Evolutionary conservation across 1,140 invertebrate species (phyloP).

Genomic region (Drosophila guanche): DNA sequence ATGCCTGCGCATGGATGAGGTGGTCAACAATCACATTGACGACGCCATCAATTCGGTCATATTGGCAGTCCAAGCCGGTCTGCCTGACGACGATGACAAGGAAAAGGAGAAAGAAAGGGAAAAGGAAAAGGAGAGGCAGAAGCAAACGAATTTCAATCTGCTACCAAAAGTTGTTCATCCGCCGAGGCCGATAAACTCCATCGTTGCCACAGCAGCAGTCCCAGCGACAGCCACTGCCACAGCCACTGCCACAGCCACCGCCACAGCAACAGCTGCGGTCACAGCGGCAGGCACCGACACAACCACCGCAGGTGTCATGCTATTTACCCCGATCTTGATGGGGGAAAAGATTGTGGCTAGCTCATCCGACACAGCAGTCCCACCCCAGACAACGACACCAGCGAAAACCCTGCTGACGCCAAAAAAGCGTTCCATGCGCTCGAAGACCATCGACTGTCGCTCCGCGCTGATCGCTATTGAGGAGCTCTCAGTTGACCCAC

Average conservation of each 20-base stretch:
- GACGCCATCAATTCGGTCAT: constrained; percentile 81
- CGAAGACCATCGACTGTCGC: constrained; percentile 71
- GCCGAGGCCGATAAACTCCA: constrained; percentile 1
- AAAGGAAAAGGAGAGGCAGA: constrained; percentile 4
- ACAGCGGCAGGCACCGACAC: background rate
- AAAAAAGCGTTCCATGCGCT: constrained; percentile 71
- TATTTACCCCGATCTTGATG: too few relatives aligned
- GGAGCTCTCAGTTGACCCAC: background rate
- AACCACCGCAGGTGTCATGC: background rate
- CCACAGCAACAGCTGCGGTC: background rate
- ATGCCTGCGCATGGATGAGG: constrained; percentile 70
- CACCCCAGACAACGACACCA: background rate
- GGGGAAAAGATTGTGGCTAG: too few relatives aligned
- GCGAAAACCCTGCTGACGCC: constrained; percentile 50
- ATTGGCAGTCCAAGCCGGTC: constrained; percentile 69
- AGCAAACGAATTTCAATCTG: constrained; percentile 14
- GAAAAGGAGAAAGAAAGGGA: constrained; percentile 10
- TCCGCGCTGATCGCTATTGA: constrained; percentile 36
- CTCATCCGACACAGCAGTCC: background rate
- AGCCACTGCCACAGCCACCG: background rate
- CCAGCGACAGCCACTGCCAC: background rate
- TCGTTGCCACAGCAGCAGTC: background rate
- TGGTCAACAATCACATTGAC: constrained; percentile 79
- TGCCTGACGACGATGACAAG: constrained; percentile 59
- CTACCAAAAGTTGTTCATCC: background rate